Percentiles rank a stretch among this genome's conserved stretches.
Conservation (phyloP, 2,113 vertebrate species). For the Mugil cephalus region DNA sequence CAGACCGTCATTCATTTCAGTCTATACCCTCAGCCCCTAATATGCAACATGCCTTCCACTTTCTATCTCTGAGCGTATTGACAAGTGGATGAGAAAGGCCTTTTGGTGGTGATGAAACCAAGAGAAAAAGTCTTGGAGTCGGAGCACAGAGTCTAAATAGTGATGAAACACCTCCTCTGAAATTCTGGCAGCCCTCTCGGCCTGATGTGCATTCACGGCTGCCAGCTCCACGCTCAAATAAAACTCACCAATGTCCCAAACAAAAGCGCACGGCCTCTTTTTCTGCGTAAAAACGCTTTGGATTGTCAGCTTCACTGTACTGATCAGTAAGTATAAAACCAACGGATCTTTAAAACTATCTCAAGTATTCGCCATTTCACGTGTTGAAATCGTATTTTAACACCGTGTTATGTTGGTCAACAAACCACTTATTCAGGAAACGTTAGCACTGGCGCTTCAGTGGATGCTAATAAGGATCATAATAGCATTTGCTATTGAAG, state of each 20-base stretch:
- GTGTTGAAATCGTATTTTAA: neutral
- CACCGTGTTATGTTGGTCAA: neutral
- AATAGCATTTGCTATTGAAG: neutral
- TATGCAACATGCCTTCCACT: neutral
- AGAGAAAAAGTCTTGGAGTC: neutral
- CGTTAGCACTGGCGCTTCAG: neutral
- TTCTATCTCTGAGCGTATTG: neutral
- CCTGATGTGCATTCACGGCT: neutral
- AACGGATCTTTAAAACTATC: too few species aligned
- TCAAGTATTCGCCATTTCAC: neutral
- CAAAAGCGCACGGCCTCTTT: neutral
- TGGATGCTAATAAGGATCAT: neutral
- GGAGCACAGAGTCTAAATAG: neutral
- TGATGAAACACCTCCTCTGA: conserved; percentile 29
- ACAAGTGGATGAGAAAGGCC: neutral
- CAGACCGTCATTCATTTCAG: neutral
- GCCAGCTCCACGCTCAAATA: neutral
- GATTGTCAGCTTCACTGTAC: neutral
- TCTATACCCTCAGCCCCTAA: neutral
- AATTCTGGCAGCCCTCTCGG: conserved; percentile 5
- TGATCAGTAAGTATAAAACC: too few species aligned
- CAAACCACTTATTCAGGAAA: neutral
- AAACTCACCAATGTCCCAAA: neutral
- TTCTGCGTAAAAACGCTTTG: neutral
- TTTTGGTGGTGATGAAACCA: conserved; percentile 6